Base-by-base conservation (phyloP, 2,797 vertebrate species). In the Microhierax caerulescens region DNA sequence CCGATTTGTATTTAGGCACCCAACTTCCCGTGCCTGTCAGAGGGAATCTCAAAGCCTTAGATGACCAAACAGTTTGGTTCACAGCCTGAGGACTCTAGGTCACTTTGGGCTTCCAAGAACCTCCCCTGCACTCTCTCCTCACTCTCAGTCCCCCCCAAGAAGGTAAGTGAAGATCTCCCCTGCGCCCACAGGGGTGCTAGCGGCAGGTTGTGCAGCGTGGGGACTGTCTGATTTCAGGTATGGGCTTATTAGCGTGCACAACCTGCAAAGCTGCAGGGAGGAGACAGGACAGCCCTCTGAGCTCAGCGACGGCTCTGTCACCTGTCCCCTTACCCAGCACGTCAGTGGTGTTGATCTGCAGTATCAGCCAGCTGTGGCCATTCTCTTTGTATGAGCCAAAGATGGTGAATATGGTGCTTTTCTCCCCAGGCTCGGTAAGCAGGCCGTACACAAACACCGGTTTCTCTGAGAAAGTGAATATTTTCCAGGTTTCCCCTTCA, bases 341-440 rank as follows among this genome's bases (percentile, higher is more conserved):
- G 0, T 99, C 98, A 0, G 99, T 99, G 96, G 99, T 98, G 96
- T 99, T 99, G 98, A 99, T 98, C 98, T 99, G 99, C 93, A 99
- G 97, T 96, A 99, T 99, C 77, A 99, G 98, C 99, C 99, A 99
- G 98, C 99, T 99, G 98, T 99, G 99, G 10, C 98, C 98, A 11
- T 98, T 99, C 97, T 99, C 99, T 10, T 99, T 99, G 54, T 99
- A 99, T 0, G 99, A 99, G 48, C 99, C 99, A 1, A 99, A 99
- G 97, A 99, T 98, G 95, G 99, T 99, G 97, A 99, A 99, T 67
- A 99, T 97, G 14, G 99, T 99, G 98, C 99, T 99, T 95, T 99
- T 99, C 97, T 99, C 99, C 0, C 99, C 99, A 0, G 99, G 99
- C 94, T 99, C 99, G 0, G 99, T 99, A 76, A 99, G 98, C 48